Evolutionary conservation across 2,113 vertebrate genomes (phyloP).

Genomic region (Caloenas nicobarica): DNA sequence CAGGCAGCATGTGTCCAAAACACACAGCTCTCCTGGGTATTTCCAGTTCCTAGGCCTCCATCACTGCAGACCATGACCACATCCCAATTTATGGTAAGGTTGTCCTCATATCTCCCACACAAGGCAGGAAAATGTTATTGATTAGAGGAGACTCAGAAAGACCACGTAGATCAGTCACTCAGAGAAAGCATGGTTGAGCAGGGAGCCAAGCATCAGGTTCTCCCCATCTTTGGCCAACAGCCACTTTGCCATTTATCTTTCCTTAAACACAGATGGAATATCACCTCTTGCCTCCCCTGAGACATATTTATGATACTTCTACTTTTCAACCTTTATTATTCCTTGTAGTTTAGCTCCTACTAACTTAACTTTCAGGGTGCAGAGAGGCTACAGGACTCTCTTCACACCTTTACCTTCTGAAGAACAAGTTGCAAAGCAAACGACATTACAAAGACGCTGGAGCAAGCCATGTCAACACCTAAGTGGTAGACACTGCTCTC

Average conservation of each 20-base stretch:
- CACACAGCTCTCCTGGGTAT: neutral
- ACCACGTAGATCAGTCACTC: accelerated
- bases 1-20: neutral
- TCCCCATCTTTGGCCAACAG: neutral
- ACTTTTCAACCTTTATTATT: neutral
- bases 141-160: neutral
- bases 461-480: neutral
- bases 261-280: neutral
- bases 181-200: neutral
- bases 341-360: neutral
- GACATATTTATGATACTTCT: neutral
- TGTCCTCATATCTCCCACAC: neutral
- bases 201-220: neutral
- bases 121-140: neutral
- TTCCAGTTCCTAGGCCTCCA: neutral
- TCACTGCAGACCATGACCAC: neutral
- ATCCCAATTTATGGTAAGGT: neutral
- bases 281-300: neutral
- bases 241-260: neutral
- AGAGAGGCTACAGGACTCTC: neutral
- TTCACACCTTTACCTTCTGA: neutral
- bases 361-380: neutral
- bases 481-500: neutral
- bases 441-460: neutral
- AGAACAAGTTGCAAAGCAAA: neutral